phyloP scores from a whole-genome alignment of 2,888 invertebrate genomes.

The Gryllus longicercus region DNA sequence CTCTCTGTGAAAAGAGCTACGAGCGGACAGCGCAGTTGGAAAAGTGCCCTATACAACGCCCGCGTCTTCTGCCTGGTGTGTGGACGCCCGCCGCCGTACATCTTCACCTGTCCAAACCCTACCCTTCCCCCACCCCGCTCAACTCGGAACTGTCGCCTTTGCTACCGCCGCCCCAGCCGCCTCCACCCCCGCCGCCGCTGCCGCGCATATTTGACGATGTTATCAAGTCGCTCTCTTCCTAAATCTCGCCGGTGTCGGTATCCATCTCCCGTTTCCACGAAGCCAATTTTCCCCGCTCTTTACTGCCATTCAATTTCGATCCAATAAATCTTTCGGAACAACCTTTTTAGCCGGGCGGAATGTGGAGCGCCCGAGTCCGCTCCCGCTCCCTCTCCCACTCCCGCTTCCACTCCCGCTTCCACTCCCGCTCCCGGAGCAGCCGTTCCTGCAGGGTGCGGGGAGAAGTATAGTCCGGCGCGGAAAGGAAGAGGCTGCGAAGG shows the following conservation, averaged over 20 bases:
- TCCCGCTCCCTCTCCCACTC: neutral
- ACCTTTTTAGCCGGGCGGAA: constrained; percentile 6
- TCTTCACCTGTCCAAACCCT: too few species aligned
- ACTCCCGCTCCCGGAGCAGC: neutral
- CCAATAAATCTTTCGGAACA: constrained; percentile 9
- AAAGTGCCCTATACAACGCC: too few species aligned
- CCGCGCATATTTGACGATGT: neutral
- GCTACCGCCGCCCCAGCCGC: too few species aligned
- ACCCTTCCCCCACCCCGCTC: too few species aligned
- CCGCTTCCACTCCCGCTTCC: neutral
- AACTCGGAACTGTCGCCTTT: too few species aligned
- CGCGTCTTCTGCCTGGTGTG: too few species aligned
- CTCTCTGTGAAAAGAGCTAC: too few species aligned
- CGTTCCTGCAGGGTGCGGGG: neutral
- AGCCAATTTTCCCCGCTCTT: constrained; percentile 17
- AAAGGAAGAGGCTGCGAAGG: too few species aligned
- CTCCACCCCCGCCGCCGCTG: neutral
- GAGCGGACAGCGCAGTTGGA: too few species aligned
- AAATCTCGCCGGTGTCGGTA: neutral
- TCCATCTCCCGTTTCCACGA: constrained; percentile 1
- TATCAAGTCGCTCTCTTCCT: neutral
- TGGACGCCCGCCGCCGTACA: too few species aligned
- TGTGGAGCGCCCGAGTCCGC: neutral
- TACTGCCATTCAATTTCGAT: constrained; percentile 17
- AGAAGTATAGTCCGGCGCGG: too few species aligned